Conservation (phyloP, 2,113 vertebrate species). For the Daphoenositta chrysoptera region DNA sequence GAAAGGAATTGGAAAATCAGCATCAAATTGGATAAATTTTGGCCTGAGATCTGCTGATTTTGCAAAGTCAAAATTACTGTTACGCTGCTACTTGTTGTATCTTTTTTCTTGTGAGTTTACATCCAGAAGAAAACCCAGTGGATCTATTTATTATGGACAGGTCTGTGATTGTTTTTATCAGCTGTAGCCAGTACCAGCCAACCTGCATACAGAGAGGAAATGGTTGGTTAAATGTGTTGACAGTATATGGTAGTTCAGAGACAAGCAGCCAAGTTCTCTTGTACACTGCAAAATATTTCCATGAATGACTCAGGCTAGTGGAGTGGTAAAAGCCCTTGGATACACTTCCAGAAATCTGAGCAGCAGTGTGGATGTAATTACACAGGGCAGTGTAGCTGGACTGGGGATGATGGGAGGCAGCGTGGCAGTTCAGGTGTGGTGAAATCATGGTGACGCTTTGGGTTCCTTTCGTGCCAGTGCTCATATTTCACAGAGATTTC, state of each 20-base stretch:
- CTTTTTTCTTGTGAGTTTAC: background rate
- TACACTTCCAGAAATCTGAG: background rate
- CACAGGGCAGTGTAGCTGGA: background rate
- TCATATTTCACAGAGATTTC: background rate
- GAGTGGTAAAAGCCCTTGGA: background rate
- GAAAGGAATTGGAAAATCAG: background rate
- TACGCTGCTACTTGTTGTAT: background rate
- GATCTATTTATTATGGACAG: background rate
- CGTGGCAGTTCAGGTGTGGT: background rate
- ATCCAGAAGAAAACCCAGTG: background rate
- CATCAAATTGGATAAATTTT: background rate
- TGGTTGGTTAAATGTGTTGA: conserved; percentile 4
- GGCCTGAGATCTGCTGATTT: background rate
- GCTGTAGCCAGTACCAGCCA: background rate
- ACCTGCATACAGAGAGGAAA: background rate
- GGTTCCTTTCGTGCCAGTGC: background rate
- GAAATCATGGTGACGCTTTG: background rate
- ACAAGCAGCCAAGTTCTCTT: background rate
- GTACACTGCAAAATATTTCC: background rate
- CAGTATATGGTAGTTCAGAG: background rate
- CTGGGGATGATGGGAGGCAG: background rate
- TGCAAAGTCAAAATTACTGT: background rate
- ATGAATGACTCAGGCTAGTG: background rate
- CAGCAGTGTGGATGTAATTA: background rate
- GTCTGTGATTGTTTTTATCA: background rate